phyloP scores from a whole-genome alignment of 2,888 invertebrate genomes.

The Tetropium fuscum region DNA sequence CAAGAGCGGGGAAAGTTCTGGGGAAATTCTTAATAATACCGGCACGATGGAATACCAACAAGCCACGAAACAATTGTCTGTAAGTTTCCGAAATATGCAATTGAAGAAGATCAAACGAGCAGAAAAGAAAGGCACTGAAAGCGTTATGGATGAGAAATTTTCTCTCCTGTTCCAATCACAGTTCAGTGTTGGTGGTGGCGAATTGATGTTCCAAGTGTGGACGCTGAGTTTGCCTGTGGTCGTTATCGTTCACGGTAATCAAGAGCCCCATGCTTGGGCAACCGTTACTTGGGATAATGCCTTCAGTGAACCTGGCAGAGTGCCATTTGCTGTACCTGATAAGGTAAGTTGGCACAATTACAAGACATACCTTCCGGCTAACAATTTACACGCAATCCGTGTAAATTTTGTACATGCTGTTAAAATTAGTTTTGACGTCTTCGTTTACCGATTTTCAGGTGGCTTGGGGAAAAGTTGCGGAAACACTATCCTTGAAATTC shows the following conservation, averaged over 20 bases:
- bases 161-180: constrained; percentile 93
- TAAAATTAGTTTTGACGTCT: too few relatives aligned
- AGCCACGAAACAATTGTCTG: constrained; percentile 86
- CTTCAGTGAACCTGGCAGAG: constrained; percentile 92
- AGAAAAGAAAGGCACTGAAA: constrained; percentile 97
- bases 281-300: constrained; percentile 99
- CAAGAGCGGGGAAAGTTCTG: constrained; percentile 81
- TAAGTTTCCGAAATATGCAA: constrained; percentile 94
- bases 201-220: constrained; percentile 83
- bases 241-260: constrained; percentile 99
- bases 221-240: constrained; percentile 97
- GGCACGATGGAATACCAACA: constrained; percentile 96
- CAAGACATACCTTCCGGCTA: too few relatives aligned
- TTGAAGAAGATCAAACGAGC: constrained; percentile 94
- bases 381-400: too few relatives aligned
- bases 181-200: constrained; percentile 91
- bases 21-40: constrained; percentile 95
- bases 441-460: constrained; percentile 66
- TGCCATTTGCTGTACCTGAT: constrained; percentile 94
- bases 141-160: constrained; percentile 98
- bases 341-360: too few relatives aligned
- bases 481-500: constrained; percentile 94
- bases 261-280: constrained; percentile 99
- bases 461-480: constrained; percentile 89
- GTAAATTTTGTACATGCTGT: too few relatives aligned